These are phyloP conservation scores for Nemotelus nigrinus DNA, from an alignment of 2,888 invertebrate genomes.

Conservation along the genomic window DNA sequence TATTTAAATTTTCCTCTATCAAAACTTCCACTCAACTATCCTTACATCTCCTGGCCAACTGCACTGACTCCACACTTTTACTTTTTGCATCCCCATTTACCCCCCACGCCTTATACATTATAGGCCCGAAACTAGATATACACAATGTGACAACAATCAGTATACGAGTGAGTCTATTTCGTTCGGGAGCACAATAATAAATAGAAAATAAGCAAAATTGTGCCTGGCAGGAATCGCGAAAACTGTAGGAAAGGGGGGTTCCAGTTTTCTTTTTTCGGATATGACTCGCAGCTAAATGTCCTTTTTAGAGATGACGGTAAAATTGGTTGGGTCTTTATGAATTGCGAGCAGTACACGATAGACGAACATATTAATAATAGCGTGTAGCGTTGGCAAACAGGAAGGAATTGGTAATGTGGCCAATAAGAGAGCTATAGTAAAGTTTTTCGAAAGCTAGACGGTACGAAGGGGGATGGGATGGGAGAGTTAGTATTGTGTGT, in stretches of 20 bases:
- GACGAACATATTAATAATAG: constrained; percentile 38
- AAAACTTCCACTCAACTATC: too few relatives aligned
- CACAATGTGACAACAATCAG: too few relatives aligned
- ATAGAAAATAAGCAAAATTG: constrained; percentile 49
- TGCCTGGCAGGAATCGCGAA: constrained; percentile 30
- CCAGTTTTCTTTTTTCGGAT: constrained; percentile 7
- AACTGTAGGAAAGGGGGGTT: constrained; percentile 36
- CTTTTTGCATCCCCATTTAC: not conserved
- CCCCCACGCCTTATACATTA: not conserved
- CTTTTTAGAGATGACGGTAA: constrained; percentile 22
- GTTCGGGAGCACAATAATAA: constrained; percentile 46
- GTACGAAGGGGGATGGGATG: not conserved
- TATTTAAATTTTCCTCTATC: too few relatives aligned
- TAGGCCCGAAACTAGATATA: not conserved
- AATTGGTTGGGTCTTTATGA: not conserved
- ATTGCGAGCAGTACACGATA: constrained; percentile 3
- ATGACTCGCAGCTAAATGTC: constrained; percentile 43
- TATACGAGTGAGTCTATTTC: too few relatives aligned
- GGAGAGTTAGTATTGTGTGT: not conserved
- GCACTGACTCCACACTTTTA: not conserved
- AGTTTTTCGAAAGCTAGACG: not conserved
- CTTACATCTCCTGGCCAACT: too few relatives aligned
- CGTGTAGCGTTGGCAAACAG: constrained; percentile 6
- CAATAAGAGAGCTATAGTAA: constrained; percentile 5
- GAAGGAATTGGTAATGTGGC: constrained; percentile 32